These are phyloP conservation scores for Frankliniella intonsa DNA, from an alignment of 2,888 invertebrate genomes.

Conservation along the genomic window DNA sequence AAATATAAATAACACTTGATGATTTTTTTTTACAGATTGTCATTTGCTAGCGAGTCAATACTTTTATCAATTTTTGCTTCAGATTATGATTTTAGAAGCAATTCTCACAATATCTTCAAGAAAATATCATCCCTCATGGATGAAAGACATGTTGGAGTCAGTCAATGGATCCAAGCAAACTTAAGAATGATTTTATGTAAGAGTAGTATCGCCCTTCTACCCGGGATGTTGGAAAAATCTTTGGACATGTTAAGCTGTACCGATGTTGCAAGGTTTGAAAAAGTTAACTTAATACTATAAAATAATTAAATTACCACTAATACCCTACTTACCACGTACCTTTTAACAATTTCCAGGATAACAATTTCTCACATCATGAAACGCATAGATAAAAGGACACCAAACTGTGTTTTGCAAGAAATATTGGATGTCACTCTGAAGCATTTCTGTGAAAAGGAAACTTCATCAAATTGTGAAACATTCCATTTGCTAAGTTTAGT, in stretches of 20 bases:
- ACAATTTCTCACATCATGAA: too few relatives aligned
- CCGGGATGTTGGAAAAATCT: neutral
- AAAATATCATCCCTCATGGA: neutral
- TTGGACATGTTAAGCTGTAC: neutral
- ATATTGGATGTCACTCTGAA: neutral
- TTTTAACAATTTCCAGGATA: too few relatives aligned
- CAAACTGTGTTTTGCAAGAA: neutral
- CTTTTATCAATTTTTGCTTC: neutral
- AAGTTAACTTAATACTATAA: too few relatives aligned
- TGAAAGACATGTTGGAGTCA: neutral
- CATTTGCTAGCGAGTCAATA: neutral
- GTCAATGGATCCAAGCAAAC: neutral
- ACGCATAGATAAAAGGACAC: neutral
- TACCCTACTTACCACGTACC: too few relatives aligned
- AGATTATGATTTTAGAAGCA: neutral
- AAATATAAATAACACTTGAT: too few relatives aligned
- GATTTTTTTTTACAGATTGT: neutral
- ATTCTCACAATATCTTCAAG: neutral
- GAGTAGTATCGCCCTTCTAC: neutral
- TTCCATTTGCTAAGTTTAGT: constrained; percentile 31
- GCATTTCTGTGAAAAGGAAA: neutral
- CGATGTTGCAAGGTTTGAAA: neutral
- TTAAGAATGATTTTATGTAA: neutral
- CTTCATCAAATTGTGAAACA: neutral
- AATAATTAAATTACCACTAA: too few relatives aligned